Conservation (phyloP, 2,113 vertebrate species). For the Stigmatopora argus region DNA sequence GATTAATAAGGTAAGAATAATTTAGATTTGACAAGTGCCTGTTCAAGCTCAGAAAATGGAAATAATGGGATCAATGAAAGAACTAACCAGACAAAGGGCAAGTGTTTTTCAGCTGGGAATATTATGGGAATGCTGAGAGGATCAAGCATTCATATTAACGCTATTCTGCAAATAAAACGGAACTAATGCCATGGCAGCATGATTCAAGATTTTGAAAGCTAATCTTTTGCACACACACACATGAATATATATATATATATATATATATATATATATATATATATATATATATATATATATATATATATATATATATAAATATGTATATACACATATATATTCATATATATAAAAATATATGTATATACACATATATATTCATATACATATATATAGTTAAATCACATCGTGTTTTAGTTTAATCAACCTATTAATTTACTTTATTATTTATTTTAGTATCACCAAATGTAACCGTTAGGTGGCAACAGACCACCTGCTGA, state of each 20-base stretch:
- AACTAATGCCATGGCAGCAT: background rate
- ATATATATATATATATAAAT: no score
- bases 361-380: background rate
- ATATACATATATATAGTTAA: background rate
- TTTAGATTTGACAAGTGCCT: slow-evolving; percentile 14
- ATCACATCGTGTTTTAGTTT: no score
- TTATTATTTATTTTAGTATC: background rate
- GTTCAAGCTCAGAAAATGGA: background rate
- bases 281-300: no score
- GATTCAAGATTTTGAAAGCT: background rate
- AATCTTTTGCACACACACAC: background rate
- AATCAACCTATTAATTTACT: no score
- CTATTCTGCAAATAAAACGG: background rate
- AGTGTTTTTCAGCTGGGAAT: background rate
- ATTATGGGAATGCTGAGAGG: background rate
- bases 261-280: no score
- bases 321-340: no score
- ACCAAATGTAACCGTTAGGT: background rate
- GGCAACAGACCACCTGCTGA: background rate
- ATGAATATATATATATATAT: no score
- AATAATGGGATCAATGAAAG: background rate
- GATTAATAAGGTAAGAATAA: slow-evolving; percentile 28
- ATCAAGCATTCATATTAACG: background rate
- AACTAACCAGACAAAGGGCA: background rate
- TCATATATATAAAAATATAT: no score